A percentile compares a stretch with the other conserved stretches of the same genome.
These are phyloP conservation scores for Sorex maritimensis DNA, from an alignment of 2,797 vertebrate species.

Conservation along the genomic window DNA sequence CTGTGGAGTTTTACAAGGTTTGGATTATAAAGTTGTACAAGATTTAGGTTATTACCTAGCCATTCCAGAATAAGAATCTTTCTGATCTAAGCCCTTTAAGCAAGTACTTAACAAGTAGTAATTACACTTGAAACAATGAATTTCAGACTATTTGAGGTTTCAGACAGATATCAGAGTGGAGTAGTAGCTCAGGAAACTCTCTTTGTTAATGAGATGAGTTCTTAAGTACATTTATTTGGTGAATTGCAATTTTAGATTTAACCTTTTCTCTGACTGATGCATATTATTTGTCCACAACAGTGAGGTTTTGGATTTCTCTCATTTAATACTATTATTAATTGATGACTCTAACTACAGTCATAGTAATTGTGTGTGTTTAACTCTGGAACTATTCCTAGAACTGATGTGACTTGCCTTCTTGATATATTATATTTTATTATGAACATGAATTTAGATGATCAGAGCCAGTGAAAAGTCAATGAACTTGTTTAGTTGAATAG, in stretches of 20 bases:
- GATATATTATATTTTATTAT: neutral
- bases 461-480: neutral
- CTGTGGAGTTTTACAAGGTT: too few relatives aligned
- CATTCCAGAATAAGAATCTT: neutral
- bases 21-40: too few relatives aligned
- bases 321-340: neutral
- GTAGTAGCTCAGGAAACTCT: neutral
- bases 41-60: neutral
- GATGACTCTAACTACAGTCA: neutral
- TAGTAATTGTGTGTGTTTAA: slow-evolving; percentile 7
- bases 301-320: neutral
- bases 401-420: neutral
- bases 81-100: neutral
- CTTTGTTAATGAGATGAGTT: neutral
- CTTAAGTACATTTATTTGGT: neutral
- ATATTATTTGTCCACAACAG: neutral
- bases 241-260: neutral
- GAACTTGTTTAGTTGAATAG: slow-evolving; percentile 50
- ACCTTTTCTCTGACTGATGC: neutral
- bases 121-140: neutral
- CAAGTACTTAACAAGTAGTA: neutral
- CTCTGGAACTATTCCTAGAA: neutral
- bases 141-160: slow-evolving; percentile 6
- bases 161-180: neutral
- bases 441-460: slow-evolving; percentile 19